Percentiles rank a stretch among this genome's conserved stretches.
Evolutionary conservation across 2,113 vertebrate genomes (phyloP).

Genomic region (Hydropotes inermis): DNA sequence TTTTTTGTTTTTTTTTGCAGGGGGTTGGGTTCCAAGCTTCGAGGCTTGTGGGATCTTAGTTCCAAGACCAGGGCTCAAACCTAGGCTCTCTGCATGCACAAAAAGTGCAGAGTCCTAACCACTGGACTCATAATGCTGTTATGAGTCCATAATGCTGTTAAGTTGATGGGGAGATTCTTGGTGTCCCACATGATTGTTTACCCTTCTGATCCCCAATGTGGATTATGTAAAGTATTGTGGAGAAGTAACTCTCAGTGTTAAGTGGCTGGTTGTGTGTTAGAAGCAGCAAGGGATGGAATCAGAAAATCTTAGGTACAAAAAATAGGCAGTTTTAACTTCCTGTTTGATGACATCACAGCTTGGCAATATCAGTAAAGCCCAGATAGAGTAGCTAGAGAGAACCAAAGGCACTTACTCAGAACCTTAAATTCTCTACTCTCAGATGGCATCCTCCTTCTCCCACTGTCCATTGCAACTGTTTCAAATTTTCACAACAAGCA

Average conservation of each 20-base stretch:
- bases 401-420: background rate
- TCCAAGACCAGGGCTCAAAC: background rate
- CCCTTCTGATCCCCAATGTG: background rate
- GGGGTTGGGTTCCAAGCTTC: background rate
- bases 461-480: background rate
- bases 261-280: background rate
- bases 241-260: background rate
- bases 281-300: background rate
- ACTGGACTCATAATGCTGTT: background rate
- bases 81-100: background rate
- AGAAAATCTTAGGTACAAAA: slow-evolving; percentile 22
- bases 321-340: background rate
- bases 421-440: background rate
- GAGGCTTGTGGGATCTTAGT: background rate
- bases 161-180: background rate
- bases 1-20: rapidly evolving
- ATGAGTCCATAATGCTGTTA: background rate
- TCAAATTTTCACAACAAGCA: background rate
- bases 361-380: background rate
- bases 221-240: background rate
- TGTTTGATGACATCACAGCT: slow-evolving; percentile 17
- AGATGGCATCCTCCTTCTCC: background rate
- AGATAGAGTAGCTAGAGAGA: background rate
- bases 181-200: background rate
- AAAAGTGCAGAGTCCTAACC: background rate